phyloP scores from a whole-genome alignment of 2,888 invertebrate genomes.

The Zygaena filipendulae region DNA sequence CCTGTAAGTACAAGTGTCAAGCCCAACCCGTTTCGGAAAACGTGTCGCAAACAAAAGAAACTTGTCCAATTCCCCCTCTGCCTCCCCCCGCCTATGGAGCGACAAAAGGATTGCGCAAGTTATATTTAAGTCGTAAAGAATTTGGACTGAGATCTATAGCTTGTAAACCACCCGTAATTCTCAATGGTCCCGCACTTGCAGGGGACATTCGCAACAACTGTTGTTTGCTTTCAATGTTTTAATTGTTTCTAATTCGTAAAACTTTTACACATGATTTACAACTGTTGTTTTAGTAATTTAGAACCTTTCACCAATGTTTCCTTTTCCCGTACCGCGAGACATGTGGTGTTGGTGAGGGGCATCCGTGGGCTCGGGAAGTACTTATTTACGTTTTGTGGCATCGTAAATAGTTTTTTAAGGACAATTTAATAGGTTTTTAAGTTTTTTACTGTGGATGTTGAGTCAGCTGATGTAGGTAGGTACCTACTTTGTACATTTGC shows the following conservation, averaged over 20 bases:
- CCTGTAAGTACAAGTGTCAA: constrained; percentile 46
- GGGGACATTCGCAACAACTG: constrained; percentile 64
- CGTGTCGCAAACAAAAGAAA: constrained; percentile 66
- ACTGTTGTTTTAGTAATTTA: constrained; percentile 46
- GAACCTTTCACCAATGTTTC: constrained; percentile 26
- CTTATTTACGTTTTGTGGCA: constrained; percentile 38
- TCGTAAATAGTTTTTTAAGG: constrained; percentile 30
- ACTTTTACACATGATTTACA: constrained; percentile 58
- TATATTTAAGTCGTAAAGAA: constrained; percentile 66
- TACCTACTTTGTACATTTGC: too few species aligned
- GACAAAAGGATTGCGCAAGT: constrained; percentile 66
- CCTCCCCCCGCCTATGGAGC: constrained; percentile 23
- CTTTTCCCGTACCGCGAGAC: constrained; percentile 24
- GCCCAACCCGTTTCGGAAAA: constrained; percentile 63
- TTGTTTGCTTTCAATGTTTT: constrained; percentile 64
- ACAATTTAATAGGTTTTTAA: too few species aligned
- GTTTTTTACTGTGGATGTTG: constrained; percentile 4
- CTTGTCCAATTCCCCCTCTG: constrained; percentile 39
- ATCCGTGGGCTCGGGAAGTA: constrained; percentile 19
- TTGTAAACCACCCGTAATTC: constrained; percentile 59
- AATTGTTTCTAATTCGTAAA: constrained; percentile 66
- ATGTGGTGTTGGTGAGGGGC: constrained; percentile 24
- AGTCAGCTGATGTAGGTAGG: too few species aligned
- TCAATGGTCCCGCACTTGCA: constrained; percentile 62
- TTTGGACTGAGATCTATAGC: constrained; percentile 63